Evolutionary conservation across 2,113 vertebrate species (phyloP), one percentile per base, ranked within the genome.

Genomic region (Xyrauchen texanus): DNA sequence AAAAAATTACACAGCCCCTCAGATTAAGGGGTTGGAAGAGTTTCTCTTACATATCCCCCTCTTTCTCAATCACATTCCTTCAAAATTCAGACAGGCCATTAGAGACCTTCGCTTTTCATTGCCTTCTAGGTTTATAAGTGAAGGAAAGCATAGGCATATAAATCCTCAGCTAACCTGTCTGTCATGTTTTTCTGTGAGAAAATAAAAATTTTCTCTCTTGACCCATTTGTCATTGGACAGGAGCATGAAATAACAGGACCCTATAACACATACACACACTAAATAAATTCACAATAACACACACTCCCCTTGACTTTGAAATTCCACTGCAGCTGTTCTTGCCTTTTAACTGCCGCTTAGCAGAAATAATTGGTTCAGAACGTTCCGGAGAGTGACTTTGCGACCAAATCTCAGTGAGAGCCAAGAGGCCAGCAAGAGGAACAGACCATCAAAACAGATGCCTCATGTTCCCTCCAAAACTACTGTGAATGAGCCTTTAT

Each of bases 341-440:
- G 52, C 68, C 72, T 2, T 77, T 86, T 66, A 62, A 58, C 44
- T 66, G 70, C 68, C 53, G 60, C 8, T 66, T 67, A 62, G 51
- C 74, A 77, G 67, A 64, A 81, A 44, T 68, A 78, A 78, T 81
- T 64, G 68, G 83, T 70, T 68, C 13, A 58, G 60, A 86, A 80
- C 7, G 7, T 70, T 75, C 71, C n/a, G 4, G 45, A 76, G 49
- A 58, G 55, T 74, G 16, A 67, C 51, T 78, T 55, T 76, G 68
- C n/a, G 62, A 75, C 72, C 8, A n/a, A 44, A 65, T 65, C 69
- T 72, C 78, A 63, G 82, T 3, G 11, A 76, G 71, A 64, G 8
- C 34, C 46, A 47, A 60, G 7, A 63, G 68, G 71, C 57, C 11
- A 63, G 55, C 21, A 76, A 46, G 77, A 73, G n/a, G 42, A 13